Evolutionary conservation across 2,888 invertebrate species (phyloP).

Genomic region (Drosophila setosimentum): DNA sequence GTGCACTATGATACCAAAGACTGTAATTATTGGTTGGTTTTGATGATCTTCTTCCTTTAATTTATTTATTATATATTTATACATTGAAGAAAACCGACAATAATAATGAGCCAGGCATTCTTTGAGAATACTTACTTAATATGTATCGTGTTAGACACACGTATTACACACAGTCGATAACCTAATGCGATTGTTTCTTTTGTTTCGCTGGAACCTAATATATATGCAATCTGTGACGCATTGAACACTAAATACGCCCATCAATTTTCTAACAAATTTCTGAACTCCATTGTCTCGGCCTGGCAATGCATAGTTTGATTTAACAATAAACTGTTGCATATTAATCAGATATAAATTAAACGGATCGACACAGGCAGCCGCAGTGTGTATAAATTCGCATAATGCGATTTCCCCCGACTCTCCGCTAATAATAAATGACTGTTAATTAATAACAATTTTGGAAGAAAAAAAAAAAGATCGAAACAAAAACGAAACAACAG

Average conservation of each 20-base stretch:
- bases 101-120: background rate
- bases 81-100: background rate
- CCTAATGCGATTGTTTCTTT: background rate
- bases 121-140: background rate
- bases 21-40: background rate
- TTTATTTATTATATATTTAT: background rate
- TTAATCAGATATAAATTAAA: constrained; percentile 68
- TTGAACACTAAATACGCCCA: constrained; percentile 48
- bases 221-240: constrained; percentile 35
- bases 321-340: constrained; percentile 65
- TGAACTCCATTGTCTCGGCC: constrained; percentile 37
- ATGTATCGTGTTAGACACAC: background rate
- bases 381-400: constrained; percentile 34
- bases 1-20: background rate
- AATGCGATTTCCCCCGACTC: constrained; percentile 61
- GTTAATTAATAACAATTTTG: constrained; percentile 78
- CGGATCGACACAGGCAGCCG: constrained; percentile 61
- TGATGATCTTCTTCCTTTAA: background rate
- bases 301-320: constrained; percentile 35
- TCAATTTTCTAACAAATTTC: constrained; percentile 40
- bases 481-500: constrained; percentile 30
- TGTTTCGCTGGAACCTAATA: constrained; percentile 15
- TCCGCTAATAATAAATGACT: constrained; percentile 66
- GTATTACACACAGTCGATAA: background rate
- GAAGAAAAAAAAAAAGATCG: constrained; percentile 16